These are phyloP conservation scores for Lepidurus arcticus DNA, from an alignment of 1,140 invertebrate species.

Conservation along the genomic window DNA sequence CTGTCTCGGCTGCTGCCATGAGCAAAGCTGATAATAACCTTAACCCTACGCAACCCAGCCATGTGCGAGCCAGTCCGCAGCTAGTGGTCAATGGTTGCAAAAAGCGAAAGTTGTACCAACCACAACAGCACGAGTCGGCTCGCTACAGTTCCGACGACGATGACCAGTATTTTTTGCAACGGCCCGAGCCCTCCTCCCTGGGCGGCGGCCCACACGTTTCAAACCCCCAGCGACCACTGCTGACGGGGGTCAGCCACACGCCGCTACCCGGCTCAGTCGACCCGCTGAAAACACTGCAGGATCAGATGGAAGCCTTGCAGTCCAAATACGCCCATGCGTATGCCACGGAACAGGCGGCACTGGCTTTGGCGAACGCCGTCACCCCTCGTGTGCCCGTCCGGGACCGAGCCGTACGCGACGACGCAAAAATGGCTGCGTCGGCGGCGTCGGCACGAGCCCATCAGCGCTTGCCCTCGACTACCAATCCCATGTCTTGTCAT, in stretches of 20 bases:
- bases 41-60: background rate
- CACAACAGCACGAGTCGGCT: conserved; percentile 74
- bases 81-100: conserved; percentile 62
- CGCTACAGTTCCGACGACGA: conserved; percentile 33
- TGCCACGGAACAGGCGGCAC: background rate
- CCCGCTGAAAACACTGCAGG: conserved; percentile 32
- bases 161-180: background rate
- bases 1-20: background rate
- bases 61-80: conserved; percentile 27
- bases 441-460: background rate
- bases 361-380: conserved; percentile 5
- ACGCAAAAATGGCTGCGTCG: conserved; percentile 9
- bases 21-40: background rate
- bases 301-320: conserved; percentile 32
- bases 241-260: background rate
- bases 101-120: conserved; percentile 94
- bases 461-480: conserved; percentile 19
- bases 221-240: background rate
- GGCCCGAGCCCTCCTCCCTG: background rate
- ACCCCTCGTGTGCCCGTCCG: conserved; percentile 26
- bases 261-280: background rate
- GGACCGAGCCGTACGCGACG: conserved; percentile 26
- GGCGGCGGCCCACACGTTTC: background rate
- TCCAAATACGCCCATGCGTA: conserved; percentile 25
- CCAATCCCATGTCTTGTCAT: conserved; percentile 22